Percentiles rank a stretch among this genome's conserved stretches.
These are phyloP conservation scores for Heliconius eleuchia DNA, from an alignment of 1,140 invertebrate genomes.

Conservation along the genomic window DNA sequence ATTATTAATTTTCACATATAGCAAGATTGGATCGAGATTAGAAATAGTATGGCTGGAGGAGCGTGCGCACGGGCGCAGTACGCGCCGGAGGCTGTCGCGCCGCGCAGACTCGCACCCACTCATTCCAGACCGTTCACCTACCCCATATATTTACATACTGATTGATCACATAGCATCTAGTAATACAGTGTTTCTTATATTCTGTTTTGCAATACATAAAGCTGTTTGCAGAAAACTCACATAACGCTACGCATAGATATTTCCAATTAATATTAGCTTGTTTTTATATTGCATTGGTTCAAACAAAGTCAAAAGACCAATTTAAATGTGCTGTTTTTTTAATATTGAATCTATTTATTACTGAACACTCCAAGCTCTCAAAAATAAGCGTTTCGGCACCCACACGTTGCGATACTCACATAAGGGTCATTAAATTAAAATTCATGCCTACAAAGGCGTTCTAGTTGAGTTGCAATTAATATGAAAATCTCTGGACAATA, in stretches of 20 bases:
- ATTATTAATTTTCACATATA: constrained; percentile 22
- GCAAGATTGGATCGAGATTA: constrained; percentile 25
- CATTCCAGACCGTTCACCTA: constrained; percentile 73
- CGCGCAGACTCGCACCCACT: constrained; percentile 62
- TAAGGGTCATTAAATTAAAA: constrained; percentile 66
- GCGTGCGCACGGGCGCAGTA: constrained; percentile 68
- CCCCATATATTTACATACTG: constrained; percentile 75
- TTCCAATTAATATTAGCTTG: too few relatives aligned
- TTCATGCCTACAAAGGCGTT: constrained; percentile 65
- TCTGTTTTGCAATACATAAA: constrained; percentile 30
- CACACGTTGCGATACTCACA: constrained; percentile 39
- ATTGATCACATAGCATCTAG: constrained; percentile 57
- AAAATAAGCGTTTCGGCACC: constrained; percentile 37
- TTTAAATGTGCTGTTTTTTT: not conserved
- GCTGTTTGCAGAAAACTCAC: not conserved
- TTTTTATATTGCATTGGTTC: too few relatives aligned
- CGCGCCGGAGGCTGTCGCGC: constrained; percentile 62
- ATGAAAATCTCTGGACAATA: constrained; percentile 74
- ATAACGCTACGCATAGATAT: not conserved
- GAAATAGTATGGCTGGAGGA: constrained; percentile 31
- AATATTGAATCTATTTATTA: not conserved
- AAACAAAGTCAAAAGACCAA: not conserved
- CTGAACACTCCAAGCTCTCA: constrained; percentile 25
- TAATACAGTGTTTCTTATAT: constrained; percentile 39
- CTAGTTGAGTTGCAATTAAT: constrained; percentile 72